Base-by-base conservation (phyloP, 2,888 invertebrate species). In the Nemoura dubitans region DNA sequence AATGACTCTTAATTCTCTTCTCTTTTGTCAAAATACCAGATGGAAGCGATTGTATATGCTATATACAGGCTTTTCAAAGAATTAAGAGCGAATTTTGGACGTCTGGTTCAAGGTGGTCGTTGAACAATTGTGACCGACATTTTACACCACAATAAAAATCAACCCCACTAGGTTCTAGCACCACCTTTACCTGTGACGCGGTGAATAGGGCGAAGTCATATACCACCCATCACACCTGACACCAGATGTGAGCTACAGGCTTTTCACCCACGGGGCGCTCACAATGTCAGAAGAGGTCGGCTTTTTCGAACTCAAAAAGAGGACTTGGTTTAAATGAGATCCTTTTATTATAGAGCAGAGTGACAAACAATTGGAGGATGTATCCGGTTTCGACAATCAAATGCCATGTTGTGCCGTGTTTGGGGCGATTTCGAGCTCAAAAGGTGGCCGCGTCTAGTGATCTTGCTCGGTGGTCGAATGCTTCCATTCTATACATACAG, bases 151-250 rank as follows among this genome's bases (percentile, higher is more conserved):
- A 81, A 81, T 81, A 81, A 81, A 81, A 81, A 30, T 26, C 78
- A 78, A 26, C 25, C 78, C 27, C 21, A n/a, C 30, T 10, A 27
- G 27, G 28, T 28, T 78, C 16, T 26, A 78, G 27, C 28, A 28
- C 26, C 28, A 78, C 27, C 28, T n/a, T 26, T 78, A 26, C 26
- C n/a, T 21, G 78, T 78, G 78, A 1, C 10, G 2, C 59, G 78
- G 26, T 27, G 78, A 78, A 78, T 27, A 25, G 78, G 21, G 2
- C 10, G 16, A 78, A 78, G 81, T 81, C 81, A 30, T 81, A 81
- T 81, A 81, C 81, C 81, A 81, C 81, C 81, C 81, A 81, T 59
- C 59, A 81, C 81, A 81, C 81, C 81, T 81, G 28, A 81, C 81
- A 81, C 6, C 81, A 81, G 81, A 81, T 81, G 81, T 28, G 81